Percentiles rank a stretch among this genome's conserved stretches.
Conservation (phyloP, 2,113 vertebrate species). For the Gasterosteus aculeatus region DNA sequence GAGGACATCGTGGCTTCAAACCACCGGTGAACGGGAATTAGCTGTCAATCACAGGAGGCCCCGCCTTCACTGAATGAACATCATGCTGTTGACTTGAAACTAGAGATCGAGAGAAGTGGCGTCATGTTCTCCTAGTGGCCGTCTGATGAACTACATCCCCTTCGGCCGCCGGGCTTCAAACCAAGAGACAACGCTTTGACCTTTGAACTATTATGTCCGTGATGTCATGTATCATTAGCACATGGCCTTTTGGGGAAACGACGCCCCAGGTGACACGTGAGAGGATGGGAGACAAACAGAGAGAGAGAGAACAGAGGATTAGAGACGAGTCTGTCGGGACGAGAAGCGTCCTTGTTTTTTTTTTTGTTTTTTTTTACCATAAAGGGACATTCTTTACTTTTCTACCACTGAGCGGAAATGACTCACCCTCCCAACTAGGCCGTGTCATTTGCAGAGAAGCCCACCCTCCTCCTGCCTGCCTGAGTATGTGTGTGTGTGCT, state of each 20-base stretch:
- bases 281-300: not conserved
- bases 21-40: too few species aligned
- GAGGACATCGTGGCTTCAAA: too few species aligned
- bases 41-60: too few species aligned
- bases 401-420: conserved; percentile 39
- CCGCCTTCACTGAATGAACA: too few species aligned
- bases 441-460: conserved; percentile 49
- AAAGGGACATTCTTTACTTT: conserved; percentile 58
- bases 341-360: not conserved
- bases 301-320: not conserved
- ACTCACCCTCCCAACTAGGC: conserved; percentile 61
- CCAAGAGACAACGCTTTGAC: not conserved
- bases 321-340: not conserved
- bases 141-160: not conserved
- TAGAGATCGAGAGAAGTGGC: too few species aligned
- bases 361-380: conserved; percentile 9
- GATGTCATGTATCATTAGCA: not conserved
- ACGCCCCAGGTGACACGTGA: not conserved
- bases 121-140: not conserved
- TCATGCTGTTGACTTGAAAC: too few species aligned
- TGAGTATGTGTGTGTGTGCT: conserved; percentile 12
- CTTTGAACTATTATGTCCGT: not conserved
- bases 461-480: conserved; percentile 29
- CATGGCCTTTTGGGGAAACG: not conserved
- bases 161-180: not conserved